Evolutionary conservation across 2,113 vertebrate genomes (phyloP), one percentile per base, ranked within the genome.

Genomic region (Thunnus thynnus): DNA sequence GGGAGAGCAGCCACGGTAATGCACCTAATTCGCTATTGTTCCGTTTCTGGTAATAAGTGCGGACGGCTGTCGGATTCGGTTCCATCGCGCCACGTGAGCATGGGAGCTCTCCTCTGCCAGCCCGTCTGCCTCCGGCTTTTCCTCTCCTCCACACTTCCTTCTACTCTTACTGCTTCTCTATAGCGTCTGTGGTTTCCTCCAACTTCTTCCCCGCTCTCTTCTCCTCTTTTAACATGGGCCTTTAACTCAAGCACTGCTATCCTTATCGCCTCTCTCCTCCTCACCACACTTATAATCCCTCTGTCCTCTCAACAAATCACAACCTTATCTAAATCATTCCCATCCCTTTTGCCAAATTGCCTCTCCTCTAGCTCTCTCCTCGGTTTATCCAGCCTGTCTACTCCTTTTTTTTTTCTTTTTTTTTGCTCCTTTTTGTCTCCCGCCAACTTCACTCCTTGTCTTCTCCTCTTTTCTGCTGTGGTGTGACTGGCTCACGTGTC

Each of bases 51-150:
- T 94, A 94, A 95, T 91, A 93, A 93, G 93, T 89, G 91, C 67
- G 80, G 93, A 94, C 81, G 86, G 91, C 93, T 94, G 93, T 94
- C 93, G n/a, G 91, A 88, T 93, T 93, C 55, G 32, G 85, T 95
- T 91, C 76, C 67, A 62, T 94, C 80, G 82, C 46, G 66, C 84
- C 91, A 87, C 80, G 85, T 93, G 88, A 95, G 83, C 87, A 51
- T 46, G 20, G 78, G 73, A 84, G 81, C 87, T 86, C 85, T 88
- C 76, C 83, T 88, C 82, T 79, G 80, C 82, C 89, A 76, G 86
- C 78, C 63, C 32, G 83, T 72, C 86, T 78, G 84, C 89, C 89
- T 89, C 84, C 54, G 74, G 84, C 89, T 84, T 69, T 80, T 41
- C 81, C 75, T 84, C 85, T 79, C 57, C 80, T 84, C 77, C 78